These are phyloP conservation scores for Lochmaea capreae DNA, from an alignment of 2,888 invertebrate species.

Conservation along the genomic window DNA sequence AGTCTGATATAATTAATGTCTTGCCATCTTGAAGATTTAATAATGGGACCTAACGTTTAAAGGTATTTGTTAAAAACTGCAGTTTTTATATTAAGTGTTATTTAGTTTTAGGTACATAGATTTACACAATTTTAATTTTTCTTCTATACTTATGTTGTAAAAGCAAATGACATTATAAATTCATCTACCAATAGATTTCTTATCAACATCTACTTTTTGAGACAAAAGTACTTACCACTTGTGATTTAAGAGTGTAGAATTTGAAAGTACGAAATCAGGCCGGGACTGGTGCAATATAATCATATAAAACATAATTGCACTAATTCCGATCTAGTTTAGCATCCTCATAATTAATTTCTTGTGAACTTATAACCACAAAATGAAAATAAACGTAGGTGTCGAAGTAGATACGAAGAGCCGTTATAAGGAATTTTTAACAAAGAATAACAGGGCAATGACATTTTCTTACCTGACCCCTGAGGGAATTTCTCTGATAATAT, in stretches of 20 bases:
- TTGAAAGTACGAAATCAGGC: slow-evolving; percentile 62
- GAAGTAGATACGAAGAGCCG: slow-evolving; percentile 53
- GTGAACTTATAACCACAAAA: slow-evolving; percentile 32
- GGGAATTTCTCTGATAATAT: slow-evolving; percentile 52
- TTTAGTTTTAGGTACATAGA: too few relatives aligned
- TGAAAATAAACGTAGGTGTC: slow-evolving; percentile 48
- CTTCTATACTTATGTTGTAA: too few relatives aligned
- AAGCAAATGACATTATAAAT: too few relatives aligned
- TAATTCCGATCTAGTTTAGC: slow-evolving; percentile 62
- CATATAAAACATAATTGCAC: slow-evolving; percentile 64
- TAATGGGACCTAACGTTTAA: too few relatives aligned
- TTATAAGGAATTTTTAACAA: slow-evolving; percentile 57
- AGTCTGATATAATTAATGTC: too few relatives aligned
- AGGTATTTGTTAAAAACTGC: too few relatives aligned
- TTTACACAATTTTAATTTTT: too few relatives aligned
- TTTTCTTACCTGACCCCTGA: slow-evolving; percentile 56
- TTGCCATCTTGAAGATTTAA: too few relatives aligned
- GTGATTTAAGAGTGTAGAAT: neutral
- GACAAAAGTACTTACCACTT: neutral
- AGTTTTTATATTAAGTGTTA: too few relatives aligned
- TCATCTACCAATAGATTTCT: neutral
- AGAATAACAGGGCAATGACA: slow-evolving; percentile 59
- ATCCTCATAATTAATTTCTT: slow-evolving; percentile 9
- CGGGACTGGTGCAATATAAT: slow-evolving; percentile 69
- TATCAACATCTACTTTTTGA: neutral